Evolutionary conservation across 1,140 invertebrate species (phyloP), one percentile per base, ranked within the genome.

Genomic region (Ceratina japonica): DNA sequence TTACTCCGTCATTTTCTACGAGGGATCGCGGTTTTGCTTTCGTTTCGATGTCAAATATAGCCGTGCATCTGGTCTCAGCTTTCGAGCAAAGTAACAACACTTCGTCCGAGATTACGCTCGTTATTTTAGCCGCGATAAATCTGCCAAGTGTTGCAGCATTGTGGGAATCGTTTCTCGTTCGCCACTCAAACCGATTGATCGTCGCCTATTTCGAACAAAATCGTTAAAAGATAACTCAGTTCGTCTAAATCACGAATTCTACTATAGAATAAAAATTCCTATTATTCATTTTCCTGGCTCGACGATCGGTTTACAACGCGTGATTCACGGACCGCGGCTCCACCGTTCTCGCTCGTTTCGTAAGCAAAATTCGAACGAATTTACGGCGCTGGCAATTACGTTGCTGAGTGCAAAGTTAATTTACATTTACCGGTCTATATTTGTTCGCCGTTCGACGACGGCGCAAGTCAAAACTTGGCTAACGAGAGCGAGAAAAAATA

Each of bases 91-190:
- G 66, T 69, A 69, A 24, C 51, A 24, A 51, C 52, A 27, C 65
- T 44, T 24, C 18, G 20, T 0, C 16, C 31, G 20, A 27, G 15
- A n/a, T 69, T 69, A 31, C 18, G 22, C 22, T n/a, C 64, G 61
- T 81, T 77, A 81, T 77, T 70, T 78, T 81, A 77, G 24, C 59
- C 49, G 59, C 59, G 68, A 72, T 78, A 78, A 72, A 78, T 78
- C 68, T 72, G 75, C 59, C 75, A 72, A 72, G 56, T 70, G 56
- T 52, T 77, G 66, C 44, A 37, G 7, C 58, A 58, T 20, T 31
- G 27, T 31, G 27, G 52, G 24, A 5, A 54, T 49, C 37, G 31
- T 20, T 27, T 15, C 51, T 75, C 12, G 56, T 18, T 20, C 16
- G 54, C 7, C 7, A 12, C 20, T n/a, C 54, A 64, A 31, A 31